A percentile compares a stretch with the other conserved stretches of the same genome.
Conservation (phyloP, 1,140 invertebrate species). For the Trichoplusia ni region DNA sequence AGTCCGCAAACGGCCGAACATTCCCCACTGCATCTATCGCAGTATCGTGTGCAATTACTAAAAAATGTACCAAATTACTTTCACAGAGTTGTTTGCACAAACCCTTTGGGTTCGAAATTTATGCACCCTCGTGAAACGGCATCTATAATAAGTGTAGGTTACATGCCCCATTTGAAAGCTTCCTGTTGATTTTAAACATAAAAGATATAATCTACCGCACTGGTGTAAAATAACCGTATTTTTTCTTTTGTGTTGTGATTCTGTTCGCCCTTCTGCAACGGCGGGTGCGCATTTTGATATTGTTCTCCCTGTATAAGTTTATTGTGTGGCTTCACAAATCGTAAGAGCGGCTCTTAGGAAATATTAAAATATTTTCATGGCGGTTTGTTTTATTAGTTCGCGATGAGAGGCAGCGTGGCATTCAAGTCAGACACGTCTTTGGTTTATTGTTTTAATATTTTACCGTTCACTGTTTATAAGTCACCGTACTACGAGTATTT, state of each 20-base stretch:
- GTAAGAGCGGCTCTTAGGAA: neutral
- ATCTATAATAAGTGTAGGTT: constrained; percentile 80
- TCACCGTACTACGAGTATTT: too few relatives aligned
- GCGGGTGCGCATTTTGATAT: constrained; percentile 57
- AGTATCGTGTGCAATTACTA: constrained; percentile 50
- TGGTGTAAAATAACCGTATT: constrained; percentile 80
- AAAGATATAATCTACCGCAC: constrained; percentile 80
- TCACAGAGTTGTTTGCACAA: constrained; percentile 60
- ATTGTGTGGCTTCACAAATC: constrained; percentile 41
- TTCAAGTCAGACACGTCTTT: neutral
- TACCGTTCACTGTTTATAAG: neutral
- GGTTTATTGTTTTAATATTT: neutral
- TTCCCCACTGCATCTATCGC: constrained; percentile 10
- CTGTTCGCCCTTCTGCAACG: constrained; percentile 57
- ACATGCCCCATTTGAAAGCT: constrained; percentile 79
- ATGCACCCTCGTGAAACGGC: constrained; percentile 71
- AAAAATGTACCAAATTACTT: constrained; percentile 64
- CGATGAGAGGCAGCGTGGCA: neutral
- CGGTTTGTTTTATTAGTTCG: neutral
- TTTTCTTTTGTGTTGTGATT: constrained; percentile 77
- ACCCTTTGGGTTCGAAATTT: constrained; percentile 73
- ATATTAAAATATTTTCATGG: neutral
- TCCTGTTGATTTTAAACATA: constrained; percentile 80
- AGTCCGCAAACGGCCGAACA: constrained; percentile 32
- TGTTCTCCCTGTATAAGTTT: constrained; percentile 47